Evolutionary conservation across 1,140 invertebrate species (phyloP).

Genomic region (Monochamus saltuarius): DNA sequence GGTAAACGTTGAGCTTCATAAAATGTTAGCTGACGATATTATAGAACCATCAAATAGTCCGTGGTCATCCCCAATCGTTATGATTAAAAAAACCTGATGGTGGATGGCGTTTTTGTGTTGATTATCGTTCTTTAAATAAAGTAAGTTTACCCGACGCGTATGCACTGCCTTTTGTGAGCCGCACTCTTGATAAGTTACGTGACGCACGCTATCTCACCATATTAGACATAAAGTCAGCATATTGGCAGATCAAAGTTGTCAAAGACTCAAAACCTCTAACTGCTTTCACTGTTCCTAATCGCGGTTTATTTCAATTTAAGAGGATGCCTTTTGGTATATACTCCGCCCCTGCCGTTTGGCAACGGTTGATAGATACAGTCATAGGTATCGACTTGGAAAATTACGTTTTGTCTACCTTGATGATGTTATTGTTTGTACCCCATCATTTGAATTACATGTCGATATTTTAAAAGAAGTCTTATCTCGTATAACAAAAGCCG

Average conservation of each 20-base stretch:
- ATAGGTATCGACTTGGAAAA: slow-evolving; percentile 29
- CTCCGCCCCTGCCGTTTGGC: slow-evolving; percentile 42
- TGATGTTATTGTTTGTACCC: slow-evolving; percentile 42
- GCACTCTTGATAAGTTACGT: slow-evolving; percentile 38
- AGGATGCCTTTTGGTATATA: slow-evolving; percentile 46
- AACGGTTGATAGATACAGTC: slow-evolving; percentile 21
- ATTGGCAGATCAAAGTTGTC: slow-evolving; percentile 51
- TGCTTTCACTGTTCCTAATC: slow-evolving; percentile 48
- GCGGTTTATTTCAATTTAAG: slow-evolving; percentile 29
- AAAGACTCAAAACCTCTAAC: slow-evolving; percentile 46
- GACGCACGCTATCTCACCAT: slow-evolving; percentile 39
- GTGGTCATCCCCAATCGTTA: slow-evolving; percentile 52
- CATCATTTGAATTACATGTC: slow-evolving; percentile 28
- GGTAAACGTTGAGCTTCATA: slow-evolving; percentile 8
- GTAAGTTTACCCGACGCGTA: slow-evolving; percentile 16
- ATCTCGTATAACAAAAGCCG: neutral
- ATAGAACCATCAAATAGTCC: slow-evolving; percentile 27
- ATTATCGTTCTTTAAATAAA: slow-evolving; percentile 12
- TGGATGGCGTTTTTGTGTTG: slow-evolving; percentile 44
- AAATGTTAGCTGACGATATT: slow-evolving; percentile 40
- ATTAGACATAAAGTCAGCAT: slow-evolving; percentile 43
- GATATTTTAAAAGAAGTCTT: neutral
- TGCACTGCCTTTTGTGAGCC: slow-evolving; percentile 15
- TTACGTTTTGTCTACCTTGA: slow-evolving; percentile 39
- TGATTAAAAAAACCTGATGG: slow-evolving; percentile 53